Evolutionary conservation across 2,797 vertebrate genomes (phyloP).

Genomic region (Sphaeramia orbicularis): DNA sequence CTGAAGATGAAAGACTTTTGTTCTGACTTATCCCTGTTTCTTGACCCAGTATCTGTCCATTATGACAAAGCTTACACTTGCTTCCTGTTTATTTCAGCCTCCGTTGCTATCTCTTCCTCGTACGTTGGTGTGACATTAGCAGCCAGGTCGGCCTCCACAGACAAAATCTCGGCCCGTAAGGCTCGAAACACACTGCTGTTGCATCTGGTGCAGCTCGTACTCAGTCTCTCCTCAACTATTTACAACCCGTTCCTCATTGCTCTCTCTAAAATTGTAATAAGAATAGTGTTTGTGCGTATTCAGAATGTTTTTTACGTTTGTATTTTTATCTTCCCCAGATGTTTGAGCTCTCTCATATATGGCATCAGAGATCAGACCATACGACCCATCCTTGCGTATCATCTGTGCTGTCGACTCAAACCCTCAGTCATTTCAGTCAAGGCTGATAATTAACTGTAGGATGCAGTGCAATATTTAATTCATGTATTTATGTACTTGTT

Average conservation of each 20-base stretch:
- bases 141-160: constrained; percentile 59
- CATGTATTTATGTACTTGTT: no score
- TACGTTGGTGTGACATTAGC: constrained; percentile 56
- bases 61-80: constrained; percentile 22
- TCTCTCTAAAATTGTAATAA: neutral
- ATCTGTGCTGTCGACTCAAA: no score
- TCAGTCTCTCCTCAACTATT: constrained; percentile 43
- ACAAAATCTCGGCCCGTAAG: constrained; percentile 40
- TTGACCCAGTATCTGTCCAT: neutral
- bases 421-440: no score
- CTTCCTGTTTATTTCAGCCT: constrained; percentile 39
- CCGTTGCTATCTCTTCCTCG: constrained; percentile 6
- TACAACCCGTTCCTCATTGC: neutral
- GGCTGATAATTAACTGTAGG: no score
- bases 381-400: constrained; percentile 12
- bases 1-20: constrained; percentile 9
- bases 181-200: constrained; percentile 61
- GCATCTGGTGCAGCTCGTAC: constrained; percentile 60
- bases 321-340: constrained; percentile 47
- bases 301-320: constrained; percentile 33
- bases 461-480: no score
- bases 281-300: neutral
- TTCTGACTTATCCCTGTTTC: neutral
- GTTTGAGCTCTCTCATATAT: constrained; percentile 65
- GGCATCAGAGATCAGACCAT: constrained; percentile 65